Percentiles rank a stretch among this genome's conserved stretches.
phyloP scores from a whole-genome alignment of 2,113 vertebrate species.

The Scartelaos histophorus region DNA sequence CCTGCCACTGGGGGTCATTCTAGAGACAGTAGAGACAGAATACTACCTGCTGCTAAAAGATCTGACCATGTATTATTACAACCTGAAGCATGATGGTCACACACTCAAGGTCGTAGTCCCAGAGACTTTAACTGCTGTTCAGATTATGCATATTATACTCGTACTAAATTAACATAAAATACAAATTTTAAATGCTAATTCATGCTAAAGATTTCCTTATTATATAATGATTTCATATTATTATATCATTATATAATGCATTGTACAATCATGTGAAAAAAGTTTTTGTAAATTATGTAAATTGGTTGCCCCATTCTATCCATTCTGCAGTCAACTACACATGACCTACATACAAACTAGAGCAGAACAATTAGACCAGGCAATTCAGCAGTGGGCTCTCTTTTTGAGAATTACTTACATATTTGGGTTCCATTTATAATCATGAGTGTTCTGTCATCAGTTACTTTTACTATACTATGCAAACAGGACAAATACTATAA shows the following conservation, averaged over 20 bases:
- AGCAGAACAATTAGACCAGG: conserved; percentile 67
- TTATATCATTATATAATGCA: background rate
- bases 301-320: conserved; percentile 25
- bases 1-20: conserved; percentile 61
- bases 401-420: conserved; percentile 75
- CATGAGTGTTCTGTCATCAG: background rate
- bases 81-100: conserved; percentile 14
- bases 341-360: conserved; percentile 72
- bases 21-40: conserved; percentile 23
- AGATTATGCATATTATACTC: conserved; percentile 32
- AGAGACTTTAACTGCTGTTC: conserved; percentile 77
- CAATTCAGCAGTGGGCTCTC: conserved; percentile 61
- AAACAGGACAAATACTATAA: background rate
- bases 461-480: background rate
- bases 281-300: background rate
- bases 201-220: background rate
- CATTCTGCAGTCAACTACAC: conserved; percentile 48
- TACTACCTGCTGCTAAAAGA: background rate
- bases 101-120: conserved; percentile 71
- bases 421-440: conserved; percentile 43
- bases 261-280: background rate
- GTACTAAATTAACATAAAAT: background rate
- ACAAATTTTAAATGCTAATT: background rate
- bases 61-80: background rate
- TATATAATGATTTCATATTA: background rate